Percentiles rank a stretch among this genome's conserved stretches.
Evolutionary conservation across 2,113 vertebrate species (phyloP).

Genomic region (Nesogale talazaci): DNA sequence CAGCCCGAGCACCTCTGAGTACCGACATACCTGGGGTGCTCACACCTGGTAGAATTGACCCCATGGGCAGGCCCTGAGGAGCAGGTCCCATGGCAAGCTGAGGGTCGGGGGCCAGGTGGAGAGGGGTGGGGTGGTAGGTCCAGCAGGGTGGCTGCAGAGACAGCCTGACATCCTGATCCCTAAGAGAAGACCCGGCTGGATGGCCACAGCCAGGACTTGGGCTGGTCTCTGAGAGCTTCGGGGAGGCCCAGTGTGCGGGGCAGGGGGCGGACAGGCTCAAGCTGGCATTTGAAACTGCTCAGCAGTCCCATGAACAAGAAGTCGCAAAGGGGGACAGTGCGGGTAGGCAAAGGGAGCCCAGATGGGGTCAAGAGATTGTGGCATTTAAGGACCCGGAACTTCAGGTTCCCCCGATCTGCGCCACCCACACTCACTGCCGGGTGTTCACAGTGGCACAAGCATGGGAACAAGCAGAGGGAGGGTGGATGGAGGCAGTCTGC

Average conservation of each 20-base stretch:
- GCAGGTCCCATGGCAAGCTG: not conserved
- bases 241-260: not conserved
- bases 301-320: not conserved
- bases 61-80: too few relatives aligned
- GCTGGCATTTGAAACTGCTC: not conserved
- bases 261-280: not conserved
- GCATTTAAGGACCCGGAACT: not conserved
- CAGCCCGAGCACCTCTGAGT: too few relatives aligned
- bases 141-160: not conserved
- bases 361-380: fast-evolving
- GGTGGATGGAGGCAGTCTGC: too few relatives aligned
- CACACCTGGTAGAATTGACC: too few relatives aligned
- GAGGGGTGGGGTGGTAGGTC: not conserved
- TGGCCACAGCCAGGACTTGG: not conserved
- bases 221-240: too few relatives aligned
- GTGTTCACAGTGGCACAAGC: too few relatives aligned
- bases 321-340: fast-evolving
- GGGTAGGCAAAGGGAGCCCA: fast-evolving
- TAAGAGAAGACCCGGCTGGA: fast-evolving
- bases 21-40: too few relatives aligned
- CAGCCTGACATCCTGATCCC: too few relatives aligned
- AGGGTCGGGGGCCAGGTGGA: not conserved
- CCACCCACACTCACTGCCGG: too few relatives aligned
- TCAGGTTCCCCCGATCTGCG: too few relatives aligned
- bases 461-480: too few relatives aligned